phyloP scores from a whole-genome alignment of 1,140 invertebrate genomes.

The Sipha flava region DNA sequence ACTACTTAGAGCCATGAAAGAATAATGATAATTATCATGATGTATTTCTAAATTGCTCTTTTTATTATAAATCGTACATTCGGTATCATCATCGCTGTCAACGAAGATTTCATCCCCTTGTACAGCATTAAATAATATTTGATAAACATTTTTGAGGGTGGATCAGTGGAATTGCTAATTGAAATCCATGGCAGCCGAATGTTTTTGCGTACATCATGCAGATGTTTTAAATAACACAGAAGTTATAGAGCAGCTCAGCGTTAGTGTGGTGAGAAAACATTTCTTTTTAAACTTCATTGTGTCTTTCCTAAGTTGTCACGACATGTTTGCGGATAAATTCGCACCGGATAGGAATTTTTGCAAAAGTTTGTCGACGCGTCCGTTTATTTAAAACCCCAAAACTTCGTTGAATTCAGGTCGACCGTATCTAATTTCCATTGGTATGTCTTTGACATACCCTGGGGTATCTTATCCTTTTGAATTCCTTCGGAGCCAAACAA shows the following conservation, averaged over 20 bases:
- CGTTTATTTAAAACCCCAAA: conserved; percentile 20
- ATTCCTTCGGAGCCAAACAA: background rate
- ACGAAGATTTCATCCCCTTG: too few species aligned
- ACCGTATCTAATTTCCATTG: conserved; percentile 26
- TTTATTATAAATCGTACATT: too few species aligned
- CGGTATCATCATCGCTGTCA: too few species aligned
- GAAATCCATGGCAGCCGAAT: too few species aligned
- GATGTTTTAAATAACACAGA: background rate
- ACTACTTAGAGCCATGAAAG: too few species aligned
- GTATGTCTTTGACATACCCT: conserved; percentile 15
- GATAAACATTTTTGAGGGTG: too few species aligned
- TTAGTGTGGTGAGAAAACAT: background rate
- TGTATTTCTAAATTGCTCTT: too few species aligned
- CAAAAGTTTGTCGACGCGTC: background rate
- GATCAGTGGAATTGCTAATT: too few species aligned
- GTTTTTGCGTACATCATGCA: too few species aligned
- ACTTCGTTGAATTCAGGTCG: conserved; percentile 16
- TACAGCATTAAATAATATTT: too few species aligned
- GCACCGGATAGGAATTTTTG: background rate
- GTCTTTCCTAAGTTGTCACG: background rate
- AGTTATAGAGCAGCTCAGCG: background rate
- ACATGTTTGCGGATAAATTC: background rate
- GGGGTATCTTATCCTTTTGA: background rate
- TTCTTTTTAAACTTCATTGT: background rate
- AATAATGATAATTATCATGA: too few species aligned